phyloP scores from a whole-genome alignment of 2,113 vertebrate genomes.

The Dunckerocampus dactyliophorus region DNA sequence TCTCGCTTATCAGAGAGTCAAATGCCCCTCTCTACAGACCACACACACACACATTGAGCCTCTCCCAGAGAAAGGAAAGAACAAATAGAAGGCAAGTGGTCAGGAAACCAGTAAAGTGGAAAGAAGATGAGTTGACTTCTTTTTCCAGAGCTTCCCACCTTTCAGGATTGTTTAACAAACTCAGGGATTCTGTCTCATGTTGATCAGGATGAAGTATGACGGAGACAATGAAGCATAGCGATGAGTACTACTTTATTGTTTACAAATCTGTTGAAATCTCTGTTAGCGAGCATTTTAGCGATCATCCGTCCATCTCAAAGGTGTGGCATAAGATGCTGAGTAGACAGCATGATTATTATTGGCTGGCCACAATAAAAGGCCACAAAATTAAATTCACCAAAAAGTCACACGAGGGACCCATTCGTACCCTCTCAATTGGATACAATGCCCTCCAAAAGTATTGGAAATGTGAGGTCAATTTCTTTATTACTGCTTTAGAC shows the following conservation, averaged over 20 bases:
- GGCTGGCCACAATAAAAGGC: no score
- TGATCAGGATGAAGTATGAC: slow-evolving; percentile 20
- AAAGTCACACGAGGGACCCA: no score
- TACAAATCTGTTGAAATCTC: no score
- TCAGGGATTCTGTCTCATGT: slow-evolving; percentile 26
- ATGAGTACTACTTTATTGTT: not conserved
- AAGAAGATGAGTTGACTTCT: slow-evolving; percentile 2
- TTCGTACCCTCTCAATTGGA: no score
- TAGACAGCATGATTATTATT: no score
- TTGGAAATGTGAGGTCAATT: no score
- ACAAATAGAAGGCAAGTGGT: slow-evolving; percentile 22
- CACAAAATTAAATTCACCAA: no score
- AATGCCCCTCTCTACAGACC: slow-evolving; percentile 44
- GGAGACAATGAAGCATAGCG: slow-evolving; percentile 7
- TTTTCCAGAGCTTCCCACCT: slow-evolving; percentile 15
- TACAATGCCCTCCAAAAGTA: no score
- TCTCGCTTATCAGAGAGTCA: slow-evolving; percentile 58
- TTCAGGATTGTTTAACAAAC: slow-evolving; percentile 21
- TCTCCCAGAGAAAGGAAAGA: slow-evolving; percentile 17
- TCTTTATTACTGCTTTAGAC: no score
- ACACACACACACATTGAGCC: slow-evolving; percentile 26
- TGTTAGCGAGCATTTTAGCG: no score
- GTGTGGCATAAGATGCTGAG: no score
- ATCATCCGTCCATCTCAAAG: no score
- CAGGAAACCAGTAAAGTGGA: slow-evolving; percentile 6